Evolutionary conservation across 1,140 invertebrate species (phyloP), one percentile per base, ranked within the genome.

Genomic region (Temnothorax nylanderi): DNA sequence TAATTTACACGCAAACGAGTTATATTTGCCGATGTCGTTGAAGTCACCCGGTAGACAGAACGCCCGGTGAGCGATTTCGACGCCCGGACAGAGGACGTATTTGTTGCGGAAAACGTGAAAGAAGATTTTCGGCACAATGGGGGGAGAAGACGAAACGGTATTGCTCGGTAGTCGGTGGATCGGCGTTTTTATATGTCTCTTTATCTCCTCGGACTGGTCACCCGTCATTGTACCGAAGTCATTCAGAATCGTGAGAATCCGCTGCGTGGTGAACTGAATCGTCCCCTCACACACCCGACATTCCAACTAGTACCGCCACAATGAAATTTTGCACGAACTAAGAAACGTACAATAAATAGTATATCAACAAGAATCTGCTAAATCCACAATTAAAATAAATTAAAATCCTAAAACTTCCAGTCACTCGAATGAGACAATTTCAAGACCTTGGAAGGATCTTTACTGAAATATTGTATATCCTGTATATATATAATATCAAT

Each of bases 41-140:
- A 92, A 91, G 67, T 92, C 91, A 91, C 91, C 89, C 72, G 69
- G 84, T 81, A 74, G 67, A 88, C 78, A 82, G 71, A 71, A 74
- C n/a, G 71, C 26, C 26, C 26, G 26, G 26, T 80, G 47, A 85
- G 92, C 90, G 92, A 92, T 89, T 90, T 92, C 92, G 92, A 92
- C 82, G 92, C 92, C 89, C 65, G 92, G 71, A 56, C 56, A 54
- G 78, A 78, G 85, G 49, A 78, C 62, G 47, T 64, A 67, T 81
- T 74, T 51, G 75, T 90, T 49, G 51, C 64, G 8, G 51, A 65
- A 81, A 76, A 54, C 56, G 49, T 87, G 60, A 89, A 89, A 81
- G 89, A 81, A 76, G 58, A 41, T 65, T 51, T 54, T 44, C 49
- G 34, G 13, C 41, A 41, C 44, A 54, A 56, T 49, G 65, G 34